Percentiles rank a stretch among this genome's conserved stretches.
Evolutionary conservation across 2,797 vertebrate genomes (phyloP).

Genomic region (Coregonus suidteri): DNA sequence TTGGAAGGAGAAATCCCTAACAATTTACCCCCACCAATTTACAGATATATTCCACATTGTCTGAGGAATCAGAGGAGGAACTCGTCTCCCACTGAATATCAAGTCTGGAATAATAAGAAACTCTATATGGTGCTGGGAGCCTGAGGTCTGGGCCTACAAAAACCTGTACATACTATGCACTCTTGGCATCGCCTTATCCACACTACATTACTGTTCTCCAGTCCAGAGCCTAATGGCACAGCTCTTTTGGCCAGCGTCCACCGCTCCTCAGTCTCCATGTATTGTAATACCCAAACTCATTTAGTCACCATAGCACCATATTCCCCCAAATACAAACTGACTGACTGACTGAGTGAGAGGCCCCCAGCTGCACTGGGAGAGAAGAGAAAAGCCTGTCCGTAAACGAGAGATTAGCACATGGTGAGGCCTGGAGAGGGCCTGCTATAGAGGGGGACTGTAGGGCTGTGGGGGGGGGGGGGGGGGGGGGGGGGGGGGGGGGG

Average conservation of each 20-base stretch:
- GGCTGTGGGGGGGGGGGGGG: slow-evolving; percentile 29
- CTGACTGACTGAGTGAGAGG: not conserved
- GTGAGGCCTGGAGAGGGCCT: slow-evolving; percentile 23
- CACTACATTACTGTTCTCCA: slow-evolving; percentile 27
- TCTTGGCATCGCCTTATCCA: slow-evolving; percentile 9
- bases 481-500: slow-evolving; percentile 33
- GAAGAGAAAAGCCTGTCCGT: slow-evolving; percentile 62
- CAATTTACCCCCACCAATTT: not conserved
- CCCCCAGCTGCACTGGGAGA: slow-evolving; percentile 25
- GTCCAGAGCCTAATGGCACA: slow-evolving; percentile 19
- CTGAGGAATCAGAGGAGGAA: slow-evolving; percentile 16
- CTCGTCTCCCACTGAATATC: slow-evolving; percentile 30
- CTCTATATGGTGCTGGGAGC: slow-evolving; percentile 35
- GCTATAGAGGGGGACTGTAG: not conserved
- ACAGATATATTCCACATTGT: slow-evolving; percentile 22
- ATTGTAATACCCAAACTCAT: not conserved
- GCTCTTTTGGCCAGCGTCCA: slow-evolving; percentile 31
- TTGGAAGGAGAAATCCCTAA: not conserved
- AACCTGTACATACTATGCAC: slow-evolving; percentile 19
- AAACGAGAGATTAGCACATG: slow-evolving; percentile 71
- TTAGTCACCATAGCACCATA: slow-evolving; percentile 7
- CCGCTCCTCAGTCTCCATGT: slow-evolving; percentile 8
- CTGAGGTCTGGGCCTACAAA: not conserved
- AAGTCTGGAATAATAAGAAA: slow-evolving; percentile 34
- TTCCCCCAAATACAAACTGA: not conserved